phyloP scores from a whole-genome alignment of 1,140 invertebrate species.

The Delia radicum region DNA sequence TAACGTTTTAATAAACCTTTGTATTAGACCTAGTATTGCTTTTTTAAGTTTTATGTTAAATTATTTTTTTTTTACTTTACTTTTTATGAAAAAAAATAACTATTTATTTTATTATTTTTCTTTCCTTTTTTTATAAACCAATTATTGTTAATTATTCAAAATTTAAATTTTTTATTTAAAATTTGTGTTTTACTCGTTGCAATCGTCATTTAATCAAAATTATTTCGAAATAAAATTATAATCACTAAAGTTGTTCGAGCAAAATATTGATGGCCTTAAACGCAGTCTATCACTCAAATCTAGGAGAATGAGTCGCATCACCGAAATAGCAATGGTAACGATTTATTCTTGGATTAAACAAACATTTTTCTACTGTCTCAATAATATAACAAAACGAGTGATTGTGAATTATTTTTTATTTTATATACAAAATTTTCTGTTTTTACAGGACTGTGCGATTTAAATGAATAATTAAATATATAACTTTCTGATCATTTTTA shows the following conservation, averaged over 20 bases:
- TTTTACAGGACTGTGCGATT: too few relatives aligned
- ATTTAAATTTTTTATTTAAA: neutral
- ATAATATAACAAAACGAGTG: conserved; percentile 32
- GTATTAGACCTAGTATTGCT: neutral
- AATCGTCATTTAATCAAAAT: neutral
- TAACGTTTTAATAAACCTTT: neutral
- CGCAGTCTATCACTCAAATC: conserved; percentile 71
- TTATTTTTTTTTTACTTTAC: neutral
- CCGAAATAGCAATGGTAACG: conserved; percentile 76
- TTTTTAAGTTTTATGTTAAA: neutral
- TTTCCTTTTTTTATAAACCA: neutral
- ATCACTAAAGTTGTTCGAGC: conserved; percentile 72
- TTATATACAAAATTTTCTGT: neutral
- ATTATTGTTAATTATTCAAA: neutral
- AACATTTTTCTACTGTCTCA: conserved; percentile 27
- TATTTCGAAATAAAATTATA: conserved; percentile 15
- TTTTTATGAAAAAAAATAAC: too few relatives aligned
- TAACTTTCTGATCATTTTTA: too few relatives aligned
- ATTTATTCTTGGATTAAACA: conserved; percentile 45
- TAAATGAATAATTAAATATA: too few relatives aligned
- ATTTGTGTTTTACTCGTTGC: neutral
- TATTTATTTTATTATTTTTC: conserved; percentile 7
- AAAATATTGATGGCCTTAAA: conserved; percentile 81
- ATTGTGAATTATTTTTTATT: conserved; percentile 28
- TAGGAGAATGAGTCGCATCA: conserved; percentile 78